phyloP scores from a whole-genome alignment of 2,888 invertebrate species.

The Pollenia labialis region DNA sequence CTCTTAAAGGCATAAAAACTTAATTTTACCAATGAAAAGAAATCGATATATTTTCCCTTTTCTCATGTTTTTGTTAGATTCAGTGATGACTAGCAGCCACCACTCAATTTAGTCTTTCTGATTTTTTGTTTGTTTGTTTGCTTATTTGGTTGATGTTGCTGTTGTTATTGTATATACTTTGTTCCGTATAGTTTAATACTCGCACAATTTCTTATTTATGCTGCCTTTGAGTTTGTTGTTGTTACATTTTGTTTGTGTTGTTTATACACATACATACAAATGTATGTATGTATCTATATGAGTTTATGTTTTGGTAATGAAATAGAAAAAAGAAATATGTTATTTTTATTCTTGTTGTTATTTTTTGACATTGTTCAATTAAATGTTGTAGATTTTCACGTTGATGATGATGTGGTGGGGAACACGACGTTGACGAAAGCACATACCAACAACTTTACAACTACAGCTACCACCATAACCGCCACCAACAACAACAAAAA shows the following conservation, averaged over 20 bases:
- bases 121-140: conserved; percentile 36
- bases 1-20: conserved; percentile 60
- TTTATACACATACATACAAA: neutral
- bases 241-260: conserved; percentile 24
- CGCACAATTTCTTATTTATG: conserved; percentile 49
- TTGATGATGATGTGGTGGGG: conserved; percentile 40
- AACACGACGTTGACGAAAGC: conserved; percentile 28
- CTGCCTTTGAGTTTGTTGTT: conserved; percentile 17
- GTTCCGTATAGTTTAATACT: conserved; percentile 55
- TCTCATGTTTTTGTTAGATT: neutral
- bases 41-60: conserved; percentile 53
- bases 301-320: neutral
- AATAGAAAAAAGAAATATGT: conserved; percentile 23
- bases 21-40: conserved; percentile 67
- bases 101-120: conserved; percentile 7
- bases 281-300: neutral
- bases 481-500: conserved; percentile 39
- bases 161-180: conserved; percentile 47
- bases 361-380: conserved; percentile 31
- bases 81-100: conserved; percentile 17
- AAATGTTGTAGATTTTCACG: conserved; percentile 33
- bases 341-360: conserved; percentile 29
- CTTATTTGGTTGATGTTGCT: conserved; percentile 11
- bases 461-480: conserved; percentile 10
- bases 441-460: conserved; percentile 26